These are phyloP conservation scores for Tetraneura akinire DNA, from an alignment of 1,140 invertebrate genomes.

Conservation along the genomic window DNA sequence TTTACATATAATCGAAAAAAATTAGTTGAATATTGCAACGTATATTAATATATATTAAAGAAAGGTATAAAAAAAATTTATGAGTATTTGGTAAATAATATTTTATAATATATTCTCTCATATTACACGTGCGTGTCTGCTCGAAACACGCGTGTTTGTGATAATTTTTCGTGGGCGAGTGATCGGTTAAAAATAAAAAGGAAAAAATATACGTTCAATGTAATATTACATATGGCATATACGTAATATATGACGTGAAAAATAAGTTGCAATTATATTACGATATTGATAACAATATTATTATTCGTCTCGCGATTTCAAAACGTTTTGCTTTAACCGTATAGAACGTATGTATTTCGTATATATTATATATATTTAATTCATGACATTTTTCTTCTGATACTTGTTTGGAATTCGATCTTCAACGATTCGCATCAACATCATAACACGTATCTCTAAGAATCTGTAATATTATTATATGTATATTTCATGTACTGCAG, in stretches of 20 bases:
- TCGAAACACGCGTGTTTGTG: too few relatives aligned
- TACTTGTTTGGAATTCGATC: conserved; percentile 1
- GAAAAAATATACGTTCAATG: background rate
- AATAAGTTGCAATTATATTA: background rate
- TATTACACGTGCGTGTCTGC: too few relatives aligned
- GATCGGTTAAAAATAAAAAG: too few relatives aligned
- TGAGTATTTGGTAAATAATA: background rate
- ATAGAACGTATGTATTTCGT: background rate
- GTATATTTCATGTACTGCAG: too few relatives aligned
- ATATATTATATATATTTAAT: background rate
- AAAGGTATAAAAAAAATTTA: too few relatives aligned
- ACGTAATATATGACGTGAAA: background rate
- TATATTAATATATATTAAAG: too few relatives aligned
- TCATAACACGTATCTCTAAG: background rate
- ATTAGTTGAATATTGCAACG: too few relatives aligned
- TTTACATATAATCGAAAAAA: too few relatives aligned
- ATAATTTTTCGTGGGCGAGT: too few relatives aligned
- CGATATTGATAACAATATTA: too few relatives aligned
- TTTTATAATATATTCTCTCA: too few relatives aligned
- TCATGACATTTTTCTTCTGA: background rate
- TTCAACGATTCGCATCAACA: background rate
- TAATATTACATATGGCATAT: background rate
- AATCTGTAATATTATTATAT: too few relatives aligned
- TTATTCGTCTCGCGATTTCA: background rate
- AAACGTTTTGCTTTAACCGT: background rate